Evolutionary conservation across 1,140 invertebrate genomes (phyloP), one percentile per base, ranked within the genome.

Genomic region (Cydia strobilella): DNA sequence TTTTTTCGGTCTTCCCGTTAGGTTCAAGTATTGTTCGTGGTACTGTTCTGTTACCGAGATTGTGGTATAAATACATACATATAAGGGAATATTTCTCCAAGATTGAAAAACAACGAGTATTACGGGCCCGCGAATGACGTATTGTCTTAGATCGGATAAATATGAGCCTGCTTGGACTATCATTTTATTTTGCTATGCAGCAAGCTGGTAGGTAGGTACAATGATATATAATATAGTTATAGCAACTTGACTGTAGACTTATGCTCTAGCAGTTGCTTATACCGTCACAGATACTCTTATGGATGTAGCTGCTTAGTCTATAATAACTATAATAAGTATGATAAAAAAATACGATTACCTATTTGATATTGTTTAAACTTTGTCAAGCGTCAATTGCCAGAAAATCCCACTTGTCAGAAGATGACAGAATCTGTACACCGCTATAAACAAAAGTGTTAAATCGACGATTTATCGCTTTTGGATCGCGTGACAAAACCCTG

Each of bases 61-160:
- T 9, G 15, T 20, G 63, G 5, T n/a, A 66, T 66, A 66, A 31
- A 35, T 66, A 35, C 7, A 66, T 66, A 66, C n/a, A 35, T 66
- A 35, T 31, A 3, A 66, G 63, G 15, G 12, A 63, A 63, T 31
- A 66, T 31, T 31, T 25, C 15, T 66, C 6, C 63, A 5, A 39
- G 23, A 39, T 35, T 39, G 13, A 51, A 51, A 42, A 72, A 20
- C 45, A 45, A 45, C 69, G 23, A 9, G 42, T 27, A 25, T 66
- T 18, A 2, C 65, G 31, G 35, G 35, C n/a, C 15, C 9, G 35
- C 65, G 23, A 69, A 69, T 42, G 65, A 69, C 65, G 65, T 69
- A 69, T 39, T 69, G 65, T 69, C 65, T 69, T 69, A 69, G 65
- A n/a, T 5, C 31, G 31, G 23, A 18, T 69, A 35, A 39, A 69